Percentiles rank a stretch among this genome's conserved stretches.
phyloP scores from a whole-genome alignment of 2,113 vertebrate species.

The Eira barbara region DNA sequence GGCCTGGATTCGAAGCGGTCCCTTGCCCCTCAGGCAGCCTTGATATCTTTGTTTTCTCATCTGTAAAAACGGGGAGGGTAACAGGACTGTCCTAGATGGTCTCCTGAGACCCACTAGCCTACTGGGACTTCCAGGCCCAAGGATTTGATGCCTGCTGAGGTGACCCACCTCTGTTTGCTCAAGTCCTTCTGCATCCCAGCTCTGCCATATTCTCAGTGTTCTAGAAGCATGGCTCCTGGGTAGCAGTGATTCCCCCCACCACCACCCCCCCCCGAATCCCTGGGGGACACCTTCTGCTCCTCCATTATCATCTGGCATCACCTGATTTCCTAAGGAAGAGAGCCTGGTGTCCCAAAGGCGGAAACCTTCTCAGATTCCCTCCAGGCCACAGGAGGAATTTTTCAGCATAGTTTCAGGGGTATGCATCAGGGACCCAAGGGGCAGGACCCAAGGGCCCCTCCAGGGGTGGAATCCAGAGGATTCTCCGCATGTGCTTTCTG shows the following conservation, averaged over 20 bases:
- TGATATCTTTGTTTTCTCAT: background rate
- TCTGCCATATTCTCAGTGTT: background rate
- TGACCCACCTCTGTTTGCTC: background rate
- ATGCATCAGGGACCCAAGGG: background rate
- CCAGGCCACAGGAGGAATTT: background rate
- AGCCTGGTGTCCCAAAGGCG: background rate
- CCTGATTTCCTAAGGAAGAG: background rate
- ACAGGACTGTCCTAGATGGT: background rate
- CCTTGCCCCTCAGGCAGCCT: background rate
- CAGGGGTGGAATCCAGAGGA: background rate
- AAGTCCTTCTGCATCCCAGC: background rate
- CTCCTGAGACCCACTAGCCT: background rate
- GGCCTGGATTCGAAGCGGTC: background rate
- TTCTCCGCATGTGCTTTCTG: background rate
- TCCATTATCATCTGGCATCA: background rate
- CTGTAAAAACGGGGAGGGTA: background rate
- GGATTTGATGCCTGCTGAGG: background rate
- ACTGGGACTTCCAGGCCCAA: background rate
- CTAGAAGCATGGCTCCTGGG: background rate
- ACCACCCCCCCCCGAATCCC: background rate
- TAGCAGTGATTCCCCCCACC: background rate
- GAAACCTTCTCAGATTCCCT: background rate
- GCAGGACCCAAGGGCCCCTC: background rate
- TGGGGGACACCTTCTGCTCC: background rate
- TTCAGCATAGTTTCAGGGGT: background rate